Base-by-base conservation (phyloP, 2,113 vertebrate species). In the Myotis davidii region DNA sequence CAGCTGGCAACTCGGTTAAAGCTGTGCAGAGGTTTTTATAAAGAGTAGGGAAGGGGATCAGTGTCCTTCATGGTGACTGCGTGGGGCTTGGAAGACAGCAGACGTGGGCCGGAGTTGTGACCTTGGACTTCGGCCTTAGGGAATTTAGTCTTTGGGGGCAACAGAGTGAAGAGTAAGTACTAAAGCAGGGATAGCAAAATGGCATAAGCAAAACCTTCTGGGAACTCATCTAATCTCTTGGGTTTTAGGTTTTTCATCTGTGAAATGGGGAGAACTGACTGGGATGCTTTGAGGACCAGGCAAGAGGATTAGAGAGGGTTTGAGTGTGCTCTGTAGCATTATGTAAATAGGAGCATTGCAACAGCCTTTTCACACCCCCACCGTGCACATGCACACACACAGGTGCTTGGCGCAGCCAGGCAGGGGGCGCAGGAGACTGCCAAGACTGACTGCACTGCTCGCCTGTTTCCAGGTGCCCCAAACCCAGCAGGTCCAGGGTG, bases 341-440 rank as follows among this genome's bases (percentile, higher is more conserved):
- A 10, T n/a, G 32, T 70, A 61, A 29, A 37, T 6, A 37, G 42
- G 39, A 56, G 25, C 0, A 0, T 14, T 69, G 20, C 5, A 6
- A 2, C 25, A 25, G 50, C 52, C 39, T 1, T 11, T n/a, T n/a
- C 34, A 34, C 6, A 1, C 34, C 9, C 20, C 27, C 0, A 0
- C 45, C 34, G 6, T 67, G 29, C 16, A 1, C 32, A 0, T 4
- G 32, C n/a, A 1, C 7, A 13, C 42, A 18, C 61, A 16, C 45
- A 3, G 13, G 17, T 14, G 6, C 8, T 1, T 2, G 6, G 42
- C 54, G 18, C 2, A 14, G 48, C 37, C 81, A 16, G 45, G 42
- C 45, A 14, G 50, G 32, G 54, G 65, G 48, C 0, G 0, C 32
- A 61, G 39, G 56, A 14, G 39, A 16, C 69, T 61, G 74, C 59